Evolutionary conservation across 1,140 invertebrate species (phyloP).

Genomic region (Watersipora subatra): DNA sequence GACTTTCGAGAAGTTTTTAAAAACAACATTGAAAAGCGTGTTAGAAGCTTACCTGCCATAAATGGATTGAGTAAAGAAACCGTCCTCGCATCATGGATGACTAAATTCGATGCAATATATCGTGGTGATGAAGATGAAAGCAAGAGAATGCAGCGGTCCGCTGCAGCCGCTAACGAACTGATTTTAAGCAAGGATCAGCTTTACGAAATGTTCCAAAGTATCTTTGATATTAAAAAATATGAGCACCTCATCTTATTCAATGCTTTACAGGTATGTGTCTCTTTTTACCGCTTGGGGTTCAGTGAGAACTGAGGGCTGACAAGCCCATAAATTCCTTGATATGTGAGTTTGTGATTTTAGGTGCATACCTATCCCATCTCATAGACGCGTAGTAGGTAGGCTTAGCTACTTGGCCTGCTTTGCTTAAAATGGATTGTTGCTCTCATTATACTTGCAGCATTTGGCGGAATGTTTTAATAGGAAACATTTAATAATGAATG

Average conservation of each 20-base stretch:
- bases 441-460: no score
- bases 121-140: conserved; percentile 55
- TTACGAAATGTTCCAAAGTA: conserved; percentile 99
- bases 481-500: no score
- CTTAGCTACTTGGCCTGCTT: no score
- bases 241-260: conserved; percentile 98
- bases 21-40: conserved; percentile 91
- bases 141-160: conserved; percentile 35
- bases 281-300: background rate
- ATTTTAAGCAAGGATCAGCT: conserved; percentile 48
- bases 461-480: no score
- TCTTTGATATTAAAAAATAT: conserved; percentile 95
- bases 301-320: no score
- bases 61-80: conserved; percentile 98
- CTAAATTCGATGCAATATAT: conserved; percentile 97
- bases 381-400: no score
- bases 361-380: no score
- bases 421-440: no score
- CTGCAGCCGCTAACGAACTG: conserved; percentile 35
- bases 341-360: no score
- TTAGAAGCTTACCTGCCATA: conserved; percentile 92
- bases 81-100: conserved; percentile 95
- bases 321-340: no score
- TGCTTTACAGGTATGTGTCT: conserved; percentile 68
- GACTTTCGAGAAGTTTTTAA: conserved; percentile 96